phyloP scores from a whole-genome alignment of 2,888 invertebrate genomes.

The Yponomeuta cagnagella region DNA sequence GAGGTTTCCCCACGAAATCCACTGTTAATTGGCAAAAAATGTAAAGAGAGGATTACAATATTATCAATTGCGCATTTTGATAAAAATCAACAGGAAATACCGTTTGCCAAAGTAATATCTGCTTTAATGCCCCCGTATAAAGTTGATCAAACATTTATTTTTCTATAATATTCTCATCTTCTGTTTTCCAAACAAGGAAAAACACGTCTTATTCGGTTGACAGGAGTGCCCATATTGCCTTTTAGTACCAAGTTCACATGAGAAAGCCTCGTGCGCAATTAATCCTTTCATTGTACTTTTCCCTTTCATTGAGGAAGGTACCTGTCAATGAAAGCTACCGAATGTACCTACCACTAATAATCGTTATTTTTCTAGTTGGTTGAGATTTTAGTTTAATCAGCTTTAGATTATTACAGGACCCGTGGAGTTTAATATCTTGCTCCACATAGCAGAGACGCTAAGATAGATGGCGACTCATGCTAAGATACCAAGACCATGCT shows the following conservation, averaged over 20 bases:
- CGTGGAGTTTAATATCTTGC: too few relatives aligned
- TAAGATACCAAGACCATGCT: too few relatives aligned
- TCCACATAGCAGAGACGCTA: too few relatives aligned
- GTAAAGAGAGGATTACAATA: not conserved
- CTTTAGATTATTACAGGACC: too few relatives aligned
- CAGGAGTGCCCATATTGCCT: not conserved
- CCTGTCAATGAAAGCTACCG: constrained; percentile 2
- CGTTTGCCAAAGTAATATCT: not conserved
- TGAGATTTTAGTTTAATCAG: not conserved
- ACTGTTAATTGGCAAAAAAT: not conserved
- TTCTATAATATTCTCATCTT: not conserved
- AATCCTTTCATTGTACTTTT: constrained; percentile 9
- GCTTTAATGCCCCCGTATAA: not conserved
- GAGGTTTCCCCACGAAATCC: not conserved
- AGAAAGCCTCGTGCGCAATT: constrained; percentile 9
- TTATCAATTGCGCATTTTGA: not conserved
- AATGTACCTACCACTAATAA: not conserved
- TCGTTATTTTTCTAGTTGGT: not conserved
- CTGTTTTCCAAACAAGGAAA: not conserved
- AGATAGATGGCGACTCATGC: too few relatives aligned
- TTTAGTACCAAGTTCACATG: not conserved
- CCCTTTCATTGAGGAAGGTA: not conserved
- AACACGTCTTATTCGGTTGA: not conserved
- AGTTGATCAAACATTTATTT: not conserved
- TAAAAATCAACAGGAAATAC: not conserved